Evolutionary conservation across 2,113 vertebrate genomes (phyloP).

Genomic region (Oryzias curvinotus): DNA sequence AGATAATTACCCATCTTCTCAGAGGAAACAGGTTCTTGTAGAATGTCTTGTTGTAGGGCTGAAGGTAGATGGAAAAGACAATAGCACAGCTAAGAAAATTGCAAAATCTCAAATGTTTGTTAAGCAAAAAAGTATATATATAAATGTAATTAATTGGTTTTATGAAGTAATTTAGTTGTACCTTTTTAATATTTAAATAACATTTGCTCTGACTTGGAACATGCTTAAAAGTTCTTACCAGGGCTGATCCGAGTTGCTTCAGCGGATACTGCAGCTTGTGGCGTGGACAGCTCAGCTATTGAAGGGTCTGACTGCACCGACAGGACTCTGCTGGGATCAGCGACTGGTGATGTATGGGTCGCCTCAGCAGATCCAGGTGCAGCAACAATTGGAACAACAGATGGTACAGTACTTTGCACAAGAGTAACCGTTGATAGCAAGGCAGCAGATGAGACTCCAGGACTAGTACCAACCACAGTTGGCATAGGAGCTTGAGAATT

Average conservation of each 20-base stretch:
- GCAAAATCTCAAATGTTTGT: not conserved
- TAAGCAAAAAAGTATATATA: not conserved
- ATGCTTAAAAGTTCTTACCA: constrained; percentile 57
- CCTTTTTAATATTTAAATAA: not conserved
- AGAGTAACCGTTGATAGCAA: constrained; percentile 46
- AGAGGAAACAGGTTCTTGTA: constrained; percentile 58
- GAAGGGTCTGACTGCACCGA: constrained; percentile 39
- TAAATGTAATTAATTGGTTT: not conserved
- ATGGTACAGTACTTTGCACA: constrained; percentile 55
- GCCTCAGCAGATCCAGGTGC: constrained; percentile 51
- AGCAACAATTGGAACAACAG: constrained; percentile 53
- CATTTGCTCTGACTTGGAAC: too few relatives aligned
- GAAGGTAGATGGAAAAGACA: constrained; percentile 26
- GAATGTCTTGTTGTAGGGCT: constrained; percentile 58
- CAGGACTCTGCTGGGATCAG: constrained; percentile 37
- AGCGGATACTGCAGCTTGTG: constrained; percentile 28
- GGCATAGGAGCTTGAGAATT: constrained; percentile 49
- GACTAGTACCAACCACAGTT: constrained; percentile 26
- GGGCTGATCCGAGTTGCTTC: constrained; percentile 45
- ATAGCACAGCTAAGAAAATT: constrained; percentile 1
- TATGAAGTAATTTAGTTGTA: not conserved
- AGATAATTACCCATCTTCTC: constrained; percentile 69
- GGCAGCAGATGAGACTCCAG: constrained; percentile 35
- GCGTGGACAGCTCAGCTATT: constrained; percentile 24
- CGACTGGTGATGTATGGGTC: constrained; percentile 41